Conservation (phyloP, 1,140 invertebrate genomes). For the Drosophila willistoni region DNA sequence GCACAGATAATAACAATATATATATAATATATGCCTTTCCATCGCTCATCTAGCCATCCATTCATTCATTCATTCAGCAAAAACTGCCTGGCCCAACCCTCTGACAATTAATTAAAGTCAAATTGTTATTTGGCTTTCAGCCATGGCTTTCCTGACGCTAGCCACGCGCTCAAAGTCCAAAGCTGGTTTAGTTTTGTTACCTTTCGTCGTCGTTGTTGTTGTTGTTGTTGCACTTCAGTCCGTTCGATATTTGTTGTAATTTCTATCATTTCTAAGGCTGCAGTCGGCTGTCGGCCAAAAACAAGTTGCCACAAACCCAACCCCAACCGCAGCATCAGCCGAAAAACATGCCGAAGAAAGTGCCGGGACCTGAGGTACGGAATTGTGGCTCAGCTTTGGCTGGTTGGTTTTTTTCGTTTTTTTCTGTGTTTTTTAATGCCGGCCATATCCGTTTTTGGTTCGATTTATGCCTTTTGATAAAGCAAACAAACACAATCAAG, state of each 20-base stretch:
- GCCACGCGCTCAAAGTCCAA: constrained; percentile 51
- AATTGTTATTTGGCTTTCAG: constrained; percentile 40
- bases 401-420: constrained; percentile 20
- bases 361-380: constrained; percentile 39
- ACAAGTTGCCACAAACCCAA: constrained; percentile 46
- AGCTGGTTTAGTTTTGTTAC: constrained; percentile 50
- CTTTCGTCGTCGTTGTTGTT: constrained; percentile 32
- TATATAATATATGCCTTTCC: neutral
- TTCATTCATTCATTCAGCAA: constrained; percentile 59
- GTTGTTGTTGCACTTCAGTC: constrained; percentile 30
- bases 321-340: constrained; percentile 27
- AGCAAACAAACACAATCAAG: constrained; percentile 43
- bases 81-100: constrained; percentile 63
- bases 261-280: constrained; percentile 64
- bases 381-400: constrained; percentile 56
- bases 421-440: constrained; percentile 48
- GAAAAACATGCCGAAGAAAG: constrained; percentile 57
- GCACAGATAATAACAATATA: constrained; percentile 20
- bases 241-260: constrained; percentile 30
- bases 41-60: constrained; percentile 21
- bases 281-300: constrained; percentile 49
- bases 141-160: constrained; percentile 26
- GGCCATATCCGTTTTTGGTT: constrained; percentile 77
- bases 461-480: constrained; percentile 78
- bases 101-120: constrained; percentile 78